phyloP scores from a whole-genome alignment of 2,888 invertebrate species.

The Xestia rhomboidea region DNA sequence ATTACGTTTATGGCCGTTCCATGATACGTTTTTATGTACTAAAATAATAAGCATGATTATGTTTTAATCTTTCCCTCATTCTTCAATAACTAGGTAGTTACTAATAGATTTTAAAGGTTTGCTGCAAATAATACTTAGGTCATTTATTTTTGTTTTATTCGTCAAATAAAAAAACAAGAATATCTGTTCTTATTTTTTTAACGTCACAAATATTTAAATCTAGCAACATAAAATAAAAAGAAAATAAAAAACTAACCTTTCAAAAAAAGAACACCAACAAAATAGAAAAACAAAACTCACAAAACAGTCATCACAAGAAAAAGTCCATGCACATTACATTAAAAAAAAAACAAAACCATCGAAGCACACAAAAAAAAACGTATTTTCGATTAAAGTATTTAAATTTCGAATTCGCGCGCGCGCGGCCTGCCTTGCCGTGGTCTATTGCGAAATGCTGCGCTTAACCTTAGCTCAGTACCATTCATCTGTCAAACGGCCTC shows the following conservation, averaged over 20 bases:
- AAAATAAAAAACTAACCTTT: constrained; percentile 28
- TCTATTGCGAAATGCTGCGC: constrained; percentile 67
- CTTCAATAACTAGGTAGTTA: neutral
- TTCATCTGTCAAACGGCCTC: constrained; percentile 67
- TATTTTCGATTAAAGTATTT: constrained; percentile 45
- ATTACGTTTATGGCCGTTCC: neutral
- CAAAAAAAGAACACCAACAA: constrained; percentile 29
- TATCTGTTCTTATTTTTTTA: neutral
- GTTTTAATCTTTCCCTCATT: neutral
- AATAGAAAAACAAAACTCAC: constrained; percentile 39
- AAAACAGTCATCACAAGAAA: constrained; percentile 46
- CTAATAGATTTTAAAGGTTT: neutral
- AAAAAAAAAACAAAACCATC: constrained; percentile 21
- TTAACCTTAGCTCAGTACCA: constrained; percentile 68
- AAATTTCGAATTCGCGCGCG: constrained; percentile 63
- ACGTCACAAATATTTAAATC: too few relatives aligned
- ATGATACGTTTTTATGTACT: neutral
- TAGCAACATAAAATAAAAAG: neutral
- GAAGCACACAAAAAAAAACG: constrained; percentile 20
- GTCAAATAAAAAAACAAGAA: neutral
- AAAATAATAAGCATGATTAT: neutral
- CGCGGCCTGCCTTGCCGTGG: constrained; percentile 52
- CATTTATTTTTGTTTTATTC: neutral
- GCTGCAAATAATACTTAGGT: neutral
- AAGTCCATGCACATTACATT: constrained; percentile 53